Conservation (phyloP, 2,888 invertebrate genomes). For the Mamestra brassicae region DNA sequence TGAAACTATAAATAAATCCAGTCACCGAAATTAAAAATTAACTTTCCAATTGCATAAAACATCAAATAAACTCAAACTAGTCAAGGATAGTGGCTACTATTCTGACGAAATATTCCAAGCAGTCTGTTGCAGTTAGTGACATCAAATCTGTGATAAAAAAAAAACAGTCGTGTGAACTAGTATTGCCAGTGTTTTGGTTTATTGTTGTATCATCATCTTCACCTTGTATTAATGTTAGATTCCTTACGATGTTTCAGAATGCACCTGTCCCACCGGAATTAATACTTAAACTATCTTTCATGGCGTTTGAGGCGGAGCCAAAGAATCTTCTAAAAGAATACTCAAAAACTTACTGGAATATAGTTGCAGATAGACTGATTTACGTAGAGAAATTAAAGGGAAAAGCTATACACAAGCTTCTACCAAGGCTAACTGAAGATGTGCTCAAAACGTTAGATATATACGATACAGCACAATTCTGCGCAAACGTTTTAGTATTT, state of each 20-base stretch:
- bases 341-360: slow-evolving; percentile 84
- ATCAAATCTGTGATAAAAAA: too few species aligned
- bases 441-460: slow-evolving; percentile 76
- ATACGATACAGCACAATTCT: slow-evolving; percentile 79
- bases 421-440: slow-evolving; percentile 80
- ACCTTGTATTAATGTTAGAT: too few species aligned
- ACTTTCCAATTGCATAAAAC: too few species aligned
- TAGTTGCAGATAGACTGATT: slow-evolving; percentile 78
- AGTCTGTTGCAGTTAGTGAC: too few species aligned
- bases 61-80: too few species aligned
- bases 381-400: slow-evolving; percentile 81
- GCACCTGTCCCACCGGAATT: slow-evolving; percentile 77
- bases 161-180: too few species aligned
- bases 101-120: too few species aligned
- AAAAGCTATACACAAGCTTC: slow-evolving; percentile 75
- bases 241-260: slow-evolving; percentile 73
- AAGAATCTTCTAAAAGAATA: slow-evolving; percentile 77
- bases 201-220: too few species aligned
- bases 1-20: too few species aligned
- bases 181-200: too few species aligned
- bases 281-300: slow-evolving; percentile 82
- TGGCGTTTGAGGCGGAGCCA: slow-evolving; percentile 80
- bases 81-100: too few species aligned
- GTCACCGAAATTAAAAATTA: too few species aligned
- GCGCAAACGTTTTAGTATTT: slow-evolving; percentile 74